Base-by-base conservation (phyloP, 2,113 vertebrate species). In the Orcinus orca region DNA sequence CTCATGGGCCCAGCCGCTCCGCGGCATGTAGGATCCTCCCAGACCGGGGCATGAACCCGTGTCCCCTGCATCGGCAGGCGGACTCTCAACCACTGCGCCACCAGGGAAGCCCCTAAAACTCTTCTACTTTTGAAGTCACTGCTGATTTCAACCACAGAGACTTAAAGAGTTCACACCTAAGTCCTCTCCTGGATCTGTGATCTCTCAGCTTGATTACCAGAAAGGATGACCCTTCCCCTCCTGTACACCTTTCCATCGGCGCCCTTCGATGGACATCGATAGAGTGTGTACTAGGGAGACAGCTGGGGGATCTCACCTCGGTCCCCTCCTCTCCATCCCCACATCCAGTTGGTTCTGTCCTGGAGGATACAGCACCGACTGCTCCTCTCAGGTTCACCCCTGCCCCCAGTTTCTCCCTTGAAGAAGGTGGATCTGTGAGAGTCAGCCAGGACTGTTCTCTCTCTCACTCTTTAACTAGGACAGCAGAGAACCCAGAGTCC, bases 11-110 rank as follows among this genome's bases (percentile, higher is more conserved):
- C 12, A 47, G 47, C 47, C 12, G 1, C 47, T 50, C 47, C 12
- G 0, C 3, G 3, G 47, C 47, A 50, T 50, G 47, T 50, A 13
- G 12, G 47, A 50, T 50, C 47, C 0, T 50, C 47, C 47, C 0
- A 12, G 47, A 47, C 11, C 0, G 47, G 47, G 47, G 2, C 47
- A 47, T 2, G 2, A 50, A 50, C 47, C 12, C 47, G 3, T 3
- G 47, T 50, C 2, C 47, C 2, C 47, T 50, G 47, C 47, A 50
- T 50, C 12, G 12, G 12, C 12, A 50, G 47, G 47, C 3, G 0
- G 47, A 50, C 47, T 50, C 47, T 50, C 47, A 50, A 50, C 47
- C 47, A 50, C 47, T 14, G 47, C 3, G 13, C 47, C 47, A 50
- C 47, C 47, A 14, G 47, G 47, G 47, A 50, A 50, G 47, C 47